These are phyloP conservation scores for Mobula hypostoma DNA, from an alignment of 2,113 vertebrate genomes.

Conservation along the genomic window DNA sequence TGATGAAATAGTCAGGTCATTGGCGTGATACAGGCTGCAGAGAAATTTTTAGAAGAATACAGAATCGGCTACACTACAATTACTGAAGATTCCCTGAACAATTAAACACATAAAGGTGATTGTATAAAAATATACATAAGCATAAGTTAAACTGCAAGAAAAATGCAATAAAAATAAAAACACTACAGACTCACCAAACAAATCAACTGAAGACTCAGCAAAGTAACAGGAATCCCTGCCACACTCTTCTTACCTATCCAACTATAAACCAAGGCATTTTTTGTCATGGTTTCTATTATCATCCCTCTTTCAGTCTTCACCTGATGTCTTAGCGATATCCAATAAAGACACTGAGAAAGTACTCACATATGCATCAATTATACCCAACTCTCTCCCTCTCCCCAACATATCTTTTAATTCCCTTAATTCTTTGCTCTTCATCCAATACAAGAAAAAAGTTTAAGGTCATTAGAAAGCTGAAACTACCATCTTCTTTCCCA, in stretches of 20 bases:
- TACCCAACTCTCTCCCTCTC: neutral
- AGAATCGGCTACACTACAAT: too few relatives aligned
- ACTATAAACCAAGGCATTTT: neutral
- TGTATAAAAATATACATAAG: too few relatives aligned
- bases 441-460: neutral
- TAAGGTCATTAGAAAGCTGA: neutral
- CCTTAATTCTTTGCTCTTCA: neutral
- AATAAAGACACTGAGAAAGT: neutral
- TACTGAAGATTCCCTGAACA: too few relatives aligned
- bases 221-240: neutral
- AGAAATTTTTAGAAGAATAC: too few relatives aligned
- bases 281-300: neutral
- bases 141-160: too few relatives aligned
- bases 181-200: too few relatives aligned
- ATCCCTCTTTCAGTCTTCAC: neutral
- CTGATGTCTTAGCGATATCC: neutral
- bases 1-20: too few relatives aligned
- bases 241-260: neutral
- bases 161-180: too few relatives aligned
- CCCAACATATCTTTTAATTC: neutral
- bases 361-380: neutral
- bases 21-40: too few relatives aligned
- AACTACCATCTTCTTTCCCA: neutral
- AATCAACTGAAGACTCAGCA: too few relatives aligned
- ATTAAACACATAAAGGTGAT: too few relatives aligned